These are phyloP conservation scores for Peromyscus nudipes DNA, from an alignment of 2,797 vertebrate species.

Conservation along the genomic window DNA sequence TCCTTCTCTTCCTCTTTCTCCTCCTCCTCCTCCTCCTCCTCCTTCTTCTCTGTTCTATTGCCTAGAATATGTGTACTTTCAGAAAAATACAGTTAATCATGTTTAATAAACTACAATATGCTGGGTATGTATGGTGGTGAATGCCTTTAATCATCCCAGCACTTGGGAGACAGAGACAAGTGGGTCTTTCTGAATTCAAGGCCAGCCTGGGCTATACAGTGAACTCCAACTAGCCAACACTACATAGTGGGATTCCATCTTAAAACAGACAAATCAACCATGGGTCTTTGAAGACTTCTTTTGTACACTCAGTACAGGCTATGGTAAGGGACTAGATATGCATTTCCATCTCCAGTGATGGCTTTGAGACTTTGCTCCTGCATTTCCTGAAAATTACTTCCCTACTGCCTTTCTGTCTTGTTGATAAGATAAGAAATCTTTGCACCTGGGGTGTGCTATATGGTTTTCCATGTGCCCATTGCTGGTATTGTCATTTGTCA, in stretches of 20 bases:
- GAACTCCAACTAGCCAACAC: neutral
- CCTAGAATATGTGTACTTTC: slow-evolving; percentile 15
- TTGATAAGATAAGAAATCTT: slow-evolving; percentile 66
- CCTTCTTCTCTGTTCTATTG: neutral
- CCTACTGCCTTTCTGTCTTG: neutral
- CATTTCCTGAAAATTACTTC: slow-evolving; percentile 55
- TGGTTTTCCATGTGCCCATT: neutral
- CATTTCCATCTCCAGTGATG: neutral
- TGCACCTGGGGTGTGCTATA: neutral
- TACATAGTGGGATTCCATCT: neutral
- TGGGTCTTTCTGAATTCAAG: neutral
- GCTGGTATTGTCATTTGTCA: slow-evolving; percentile 5
- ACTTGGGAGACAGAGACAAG: neutral
- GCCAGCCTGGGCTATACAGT: neutral
- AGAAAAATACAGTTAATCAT: slow-evolving; percentile 42
- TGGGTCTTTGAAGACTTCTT: neutral
- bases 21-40: neutral
- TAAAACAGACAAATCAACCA: neutral
- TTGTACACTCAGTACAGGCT: slow-evolving; percentile 10
- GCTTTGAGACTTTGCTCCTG: slow-evolving; percentile 9
- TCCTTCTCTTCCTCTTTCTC: neutral
- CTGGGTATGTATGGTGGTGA: neutral
- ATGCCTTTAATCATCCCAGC: neutral
- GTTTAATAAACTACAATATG: slow-evolving; percentile 20
- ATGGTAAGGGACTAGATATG: slow-evolving; percentile 48